Base-by-base conservation (phyloP, 2,888 invertebrate species). In the Zaprionus bogoriensis region DNA sequence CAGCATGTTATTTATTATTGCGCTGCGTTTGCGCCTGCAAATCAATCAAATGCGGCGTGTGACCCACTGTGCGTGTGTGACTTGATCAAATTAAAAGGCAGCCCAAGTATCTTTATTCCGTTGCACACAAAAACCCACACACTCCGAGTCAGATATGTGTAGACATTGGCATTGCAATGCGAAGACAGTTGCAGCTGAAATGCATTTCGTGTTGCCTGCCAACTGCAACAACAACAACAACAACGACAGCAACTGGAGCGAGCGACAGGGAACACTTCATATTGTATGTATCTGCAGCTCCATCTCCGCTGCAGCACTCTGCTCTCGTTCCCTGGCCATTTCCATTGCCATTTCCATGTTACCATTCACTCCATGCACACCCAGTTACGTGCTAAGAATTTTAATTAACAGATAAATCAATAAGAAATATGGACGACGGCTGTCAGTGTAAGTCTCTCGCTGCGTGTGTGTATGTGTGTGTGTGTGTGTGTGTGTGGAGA, bases 381-480 rank as follows among this genome's bases (percentile, higher is more conserved):
- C 84, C 76, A 48, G 77, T 63, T 87, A 87, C 82, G 87, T 82
- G 82, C 82, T 87, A 87, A 83, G 82, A 82, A 87, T 82, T 82
- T 82, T 82, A 82, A 87, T 82, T 82, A 82, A 87, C 88, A 82
- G 88, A 82, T 82, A 82, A 82, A 82, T 82, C 82, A 82, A 82
- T 87, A 82, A 82, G 82, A 82, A 87, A 82, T 82, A 82, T 87
- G 87, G 82, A 84, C 88, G 84, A 82, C 74, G 87, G 67, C 82
- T 82, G 85, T 82, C 85, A 70, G 83, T 68, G 77, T 61, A 61
- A 74, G 69, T 65, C 64, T 47, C 59, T 50, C 25, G n/a, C 20
- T 41, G 22, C 12, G 10, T 14, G 3, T n/a, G 3, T 36, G n/a
- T 44, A 19, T 44, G 10, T 32, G n/a, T 57, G 22, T 41, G 14